These are phyloP conservation scores for Taenaris catops DNA, from an alignment of 2,888 invertebrate genomes.

Conservation along the genomic window DNA sequence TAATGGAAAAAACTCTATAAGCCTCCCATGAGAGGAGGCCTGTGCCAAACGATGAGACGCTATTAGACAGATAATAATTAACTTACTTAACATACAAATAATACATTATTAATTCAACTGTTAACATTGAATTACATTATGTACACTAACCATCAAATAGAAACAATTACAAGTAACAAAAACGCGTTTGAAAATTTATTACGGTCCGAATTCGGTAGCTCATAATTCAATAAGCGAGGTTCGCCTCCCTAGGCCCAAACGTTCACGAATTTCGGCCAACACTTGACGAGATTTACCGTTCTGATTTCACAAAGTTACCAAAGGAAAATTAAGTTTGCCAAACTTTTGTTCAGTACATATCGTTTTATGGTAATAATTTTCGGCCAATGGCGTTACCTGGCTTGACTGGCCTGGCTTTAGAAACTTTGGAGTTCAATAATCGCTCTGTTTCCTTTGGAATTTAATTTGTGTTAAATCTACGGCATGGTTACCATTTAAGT, in stretches of 20 bases:
- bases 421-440: constrained; percentile 5
- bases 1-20: no score
- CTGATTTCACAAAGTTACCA: constrained; percentile 62
- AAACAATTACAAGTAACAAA: constrained; percentile 10
- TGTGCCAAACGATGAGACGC: no score
- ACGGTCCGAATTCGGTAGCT: constrained; percentile 9
- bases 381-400: background rate
- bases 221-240: constrained; percentile 55
- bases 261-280: constrained; percentile 38
- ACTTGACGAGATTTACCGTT: constrained; percentile 66
- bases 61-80: no score
- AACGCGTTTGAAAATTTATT: constrained; percentile 14
- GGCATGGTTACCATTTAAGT: no score
- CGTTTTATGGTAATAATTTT: constrained; percentile 11
- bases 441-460: background rate
- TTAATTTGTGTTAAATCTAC: constrained; percentile 1
- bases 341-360: constrained; percentile 41
- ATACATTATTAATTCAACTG: no score
- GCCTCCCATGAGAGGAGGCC: no score
- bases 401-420: constrained; percentile 9
- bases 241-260: constrained; percentile 35
- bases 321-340: constrained; percentile 64
- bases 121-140: no score
- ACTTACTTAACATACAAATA: no score
- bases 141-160: constrained; percentile 4